Conservation (phyloP, 2,113 vertebrate species). For the Cariama cristata region DNA sequence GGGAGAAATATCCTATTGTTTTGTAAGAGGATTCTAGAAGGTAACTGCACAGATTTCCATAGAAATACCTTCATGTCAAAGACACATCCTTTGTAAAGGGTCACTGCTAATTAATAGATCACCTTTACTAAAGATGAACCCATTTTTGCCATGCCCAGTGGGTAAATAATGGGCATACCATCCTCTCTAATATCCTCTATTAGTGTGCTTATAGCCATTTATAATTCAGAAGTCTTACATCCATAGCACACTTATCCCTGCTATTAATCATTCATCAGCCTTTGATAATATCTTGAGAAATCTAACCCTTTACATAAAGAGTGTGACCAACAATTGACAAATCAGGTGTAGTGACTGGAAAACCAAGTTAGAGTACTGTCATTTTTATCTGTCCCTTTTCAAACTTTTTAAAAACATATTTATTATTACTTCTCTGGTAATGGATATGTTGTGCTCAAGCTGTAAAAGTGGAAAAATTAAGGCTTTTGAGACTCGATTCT, state of each 20-base stretch:
- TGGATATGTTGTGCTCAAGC: background rate
- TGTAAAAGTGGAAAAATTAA: background rate
- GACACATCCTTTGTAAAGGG: background rate
- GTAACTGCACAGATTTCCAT: background rate
- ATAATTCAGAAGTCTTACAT: background rate
- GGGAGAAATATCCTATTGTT: background rate
- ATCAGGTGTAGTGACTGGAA: background rate
- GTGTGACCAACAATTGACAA: background rate
- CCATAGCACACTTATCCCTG: background rate
- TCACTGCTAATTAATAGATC: background rate
- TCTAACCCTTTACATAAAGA: background rate
- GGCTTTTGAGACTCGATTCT: background rate
- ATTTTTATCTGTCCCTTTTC: background rate
- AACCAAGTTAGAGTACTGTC: background rate
- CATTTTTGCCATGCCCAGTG: slow-evolving; percentile 5
- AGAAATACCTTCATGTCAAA: background rate
- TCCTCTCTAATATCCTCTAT: background rate
- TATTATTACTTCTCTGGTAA: background rate
- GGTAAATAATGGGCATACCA: background rate
- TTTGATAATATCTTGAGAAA: slow-evolving; percentile 13
- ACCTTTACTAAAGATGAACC: background rate
- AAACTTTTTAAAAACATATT: background rate
- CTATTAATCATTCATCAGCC: slow-evolving; percentile 9
- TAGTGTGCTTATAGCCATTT: background rate
- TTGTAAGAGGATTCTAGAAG: background rate